These are phyloP conservation scores for Tricholauxania praeusta DNA, from an alignment of 2,888 invertebrate genomes.

Conservation along the genomic window DNA sequence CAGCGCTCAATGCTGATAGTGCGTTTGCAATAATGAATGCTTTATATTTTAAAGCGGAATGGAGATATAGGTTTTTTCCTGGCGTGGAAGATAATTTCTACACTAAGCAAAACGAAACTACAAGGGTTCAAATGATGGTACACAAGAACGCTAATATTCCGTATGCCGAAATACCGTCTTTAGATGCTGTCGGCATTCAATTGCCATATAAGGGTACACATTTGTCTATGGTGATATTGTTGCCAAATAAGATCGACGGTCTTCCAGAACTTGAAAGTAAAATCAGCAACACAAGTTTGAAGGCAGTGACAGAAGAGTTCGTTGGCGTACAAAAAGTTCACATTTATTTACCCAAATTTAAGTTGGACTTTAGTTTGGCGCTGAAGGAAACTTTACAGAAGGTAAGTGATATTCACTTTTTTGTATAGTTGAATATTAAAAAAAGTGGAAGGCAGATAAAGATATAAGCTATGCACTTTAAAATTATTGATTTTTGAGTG, in stretches of 20 bases:
- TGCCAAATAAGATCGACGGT: slow-evolving; percentile 78
- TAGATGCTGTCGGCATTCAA: slow-evolving; percentile 73
- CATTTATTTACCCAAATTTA: slow-evolving; percentile 81
- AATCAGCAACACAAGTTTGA: slow-evolving; percentile 71
- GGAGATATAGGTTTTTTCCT: slow-evolving; percentile 60
- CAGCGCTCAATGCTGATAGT: slow-evolving; percentile 33
- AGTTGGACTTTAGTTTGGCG: slow-evolving; percentile 77
- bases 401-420: slow-evolving; percentile 67
- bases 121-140: slow-evolving; percentile 74
- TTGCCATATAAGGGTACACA: slow-evolving; percentile 77
- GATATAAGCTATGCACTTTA: not conserved
- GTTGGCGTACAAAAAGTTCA: slow-evolving; percentile 69
- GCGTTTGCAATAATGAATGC: slow-evolving; percentile 42
- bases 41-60: slow-evolving; percentile 45
- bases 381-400: slow-evolving; percentile 72
- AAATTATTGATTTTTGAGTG: no score
- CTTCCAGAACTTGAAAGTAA: slow-evolving; percentile 73
- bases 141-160: slow-evolving; percentile 68
- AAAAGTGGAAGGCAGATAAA: not conserved
- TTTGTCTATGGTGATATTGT: slow-evolving; percentile 78
- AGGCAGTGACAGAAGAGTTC: slow-evolving; percentile 67
- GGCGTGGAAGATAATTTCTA: slow-evolving; percentile 80
- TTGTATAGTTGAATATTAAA: not conserved
- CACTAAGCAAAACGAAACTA: slow-evolving; percentile 74
- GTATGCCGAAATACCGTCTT: slow-evolving; percentile 67